Base-by-base conservation (phyloP, 53 echinoderm and acorn worm genomes). In the Hippasteria phrygiana region DNA sequence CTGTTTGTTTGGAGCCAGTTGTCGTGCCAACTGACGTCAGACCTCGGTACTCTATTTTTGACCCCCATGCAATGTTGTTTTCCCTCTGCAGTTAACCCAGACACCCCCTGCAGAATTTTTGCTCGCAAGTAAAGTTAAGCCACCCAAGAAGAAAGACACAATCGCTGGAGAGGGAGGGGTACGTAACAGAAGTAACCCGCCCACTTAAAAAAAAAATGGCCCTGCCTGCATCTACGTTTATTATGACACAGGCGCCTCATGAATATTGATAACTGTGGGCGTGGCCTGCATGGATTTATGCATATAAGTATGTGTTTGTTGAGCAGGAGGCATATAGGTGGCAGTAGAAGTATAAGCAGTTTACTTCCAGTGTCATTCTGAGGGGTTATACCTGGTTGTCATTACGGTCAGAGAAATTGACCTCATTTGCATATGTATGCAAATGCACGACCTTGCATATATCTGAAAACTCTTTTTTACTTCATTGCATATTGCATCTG, bases 291-390 rank as follows among this genome's bases (percentile, higher is more conserved):
- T 38, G 16, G 4, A 5, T 3, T 29, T 72, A 8, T 40, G 72
- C 40, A 7, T 39, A 66, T 32, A 3, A 66, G 18, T 3, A 18
- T 8, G 56, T 12, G 9, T 47, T 53, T 79, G 55, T n/a, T 36
- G n/a, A 20, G 2, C 55, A 22, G 12, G 35, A 41, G 26, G 27
- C 35, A 38, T 78, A 20, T 45, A 48, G 74, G 45, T 74, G 37
- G 37, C 55, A 55, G 33, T 77, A 35, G 31, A 27, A 77, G 77
- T 35, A 43, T 18, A 35, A 14, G 37, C 17, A 51, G 18, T n/a
- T 65, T 82, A 82, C 82, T 83, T 83, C 46, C 83, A 65, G 22
- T 66, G 82, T 65, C 66, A 83, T 83, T 83, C 83, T 83, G 37
- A 12, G 83, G 27, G 83, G 35, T 43, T 47, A 78, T 66, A 64